Base-by-base conservation (phyloP, 2,113 vertebrate species). In the Tachycineta bicolor region DNA sequence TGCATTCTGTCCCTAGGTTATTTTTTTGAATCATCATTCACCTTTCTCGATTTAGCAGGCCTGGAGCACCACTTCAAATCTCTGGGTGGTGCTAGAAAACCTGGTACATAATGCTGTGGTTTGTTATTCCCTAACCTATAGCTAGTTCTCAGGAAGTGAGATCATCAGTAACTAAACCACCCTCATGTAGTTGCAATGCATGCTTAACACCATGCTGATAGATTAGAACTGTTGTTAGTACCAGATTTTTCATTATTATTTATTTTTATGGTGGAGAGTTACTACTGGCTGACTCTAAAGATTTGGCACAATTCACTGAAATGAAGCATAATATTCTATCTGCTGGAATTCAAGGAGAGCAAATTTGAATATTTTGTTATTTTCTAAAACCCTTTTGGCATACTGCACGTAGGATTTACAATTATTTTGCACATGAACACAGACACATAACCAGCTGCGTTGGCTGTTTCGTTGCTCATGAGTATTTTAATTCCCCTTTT, bases 21-120 rank as follows among this genome's bases (percentile, higher is more conserved):
- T 99, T 99, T 98, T 99, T 98, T 99, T 98, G 99, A 98, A 97
- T 99, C 99, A 97, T 98, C 98, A 98, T 98, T 98, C 98, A 98
- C 98, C 98, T 98, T 97, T 99, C 98, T 99, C 97, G 98, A 99
- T 98, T 98, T 99, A 98, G 98, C 98, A 97, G 98, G 98, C 97
- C 98, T 99, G 98, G 98, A 99, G 98, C 98, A 98, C 96, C 97
- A 98, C 97, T 97, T 98, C 98, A 98, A 97, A 96, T 91, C 98
- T 98, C 98, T 98, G 98, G 98, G 98, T 98, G 98, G 98, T 98
- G 96, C 97, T 98, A 98, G 95, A 98, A 98, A 98, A 98, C 96
- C 98, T 93, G 98, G 98, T 98, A 98, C 98, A 98, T 97, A 97
- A 96, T 98, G 94, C 92, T 93, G 77, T 97, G 87, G 84, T 96